Percentiles rank a stretch among this genome's conserved stretches.
Evolutionary conservation across 2,113 vertebrate species (phyloP).

Genomic region (Nanger granti): DNA sequence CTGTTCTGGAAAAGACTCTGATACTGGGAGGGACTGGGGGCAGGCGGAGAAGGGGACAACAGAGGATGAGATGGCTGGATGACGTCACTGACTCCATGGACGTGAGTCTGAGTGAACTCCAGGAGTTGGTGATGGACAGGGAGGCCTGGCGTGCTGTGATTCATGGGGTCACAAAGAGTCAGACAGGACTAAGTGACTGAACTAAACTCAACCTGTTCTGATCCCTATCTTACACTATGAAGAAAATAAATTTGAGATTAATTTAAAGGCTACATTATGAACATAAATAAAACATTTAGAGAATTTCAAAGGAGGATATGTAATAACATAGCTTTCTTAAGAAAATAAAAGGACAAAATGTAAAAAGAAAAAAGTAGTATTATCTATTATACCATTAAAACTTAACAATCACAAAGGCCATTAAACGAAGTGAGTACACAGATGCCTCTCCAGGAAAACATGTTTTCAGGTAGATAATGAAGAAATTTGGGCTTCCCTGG

Average conservation of each 20-base stretch:
- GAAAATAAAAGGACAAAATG: background rate
- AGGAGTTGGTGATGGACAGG: too few species aligned
- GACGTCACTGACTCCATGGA: too few species aligned
- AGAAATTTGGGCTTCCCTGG: background rate
- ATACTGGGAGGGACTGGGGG: too few species aligned
- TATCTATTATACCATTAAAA: background rate
- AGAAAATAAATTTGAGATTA: background rate
- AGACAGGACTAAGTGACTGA: too few species aligned
- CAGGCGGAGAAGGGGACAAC: too few species aligned
- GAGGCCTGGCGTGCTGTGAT: too few species aligned
- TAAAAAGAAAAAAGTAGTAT: background rate
- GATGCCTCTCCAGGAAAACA: background rate
- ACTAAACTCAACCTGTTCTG: background rate
- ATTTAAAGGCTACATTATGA: background rate
- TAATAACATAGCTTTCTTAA: background rate
- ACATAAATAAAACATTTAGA: background rate
- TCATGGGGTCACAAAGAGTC: too few species aligned
- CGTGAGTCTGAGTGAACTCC: too few species aligned
- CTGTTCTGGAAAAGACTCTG: too few species aligned
- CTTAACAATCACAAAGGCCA: background rate
- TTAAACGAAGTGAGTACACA: background rate
- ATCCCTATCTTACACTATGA: background rate
- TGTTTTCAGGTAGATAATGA: background rate
- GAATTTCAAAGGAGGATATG: background rate
- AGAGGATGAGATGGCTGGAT: too few species aligned